Conservation (phyloP, 2,888 invertebrate species). For the Parascotia fuliginaria region DNA sequence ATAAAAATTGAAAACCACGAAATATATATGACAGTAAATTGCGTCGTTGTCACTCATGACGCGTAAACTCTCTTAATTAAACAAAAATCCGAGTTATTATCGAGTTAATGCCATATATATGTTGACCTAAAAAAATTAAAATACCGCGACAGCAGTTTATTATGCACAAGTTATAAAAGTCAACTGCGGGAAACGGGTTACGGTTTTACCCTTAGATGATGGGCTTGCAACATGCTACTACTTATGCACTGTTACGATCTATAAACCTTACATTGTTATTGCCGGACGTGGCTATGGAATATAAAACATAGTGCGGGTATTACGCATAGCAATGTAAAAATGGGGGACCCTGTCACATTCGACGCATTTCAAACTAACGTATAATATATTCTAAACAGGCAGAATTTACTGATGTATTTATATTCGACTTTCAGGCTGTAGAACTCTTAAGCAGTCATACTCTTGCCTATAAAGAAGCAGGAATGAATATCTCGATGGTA, state of each 20-base stretch:
- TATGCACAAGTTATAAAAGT: conserved; percentile 29
- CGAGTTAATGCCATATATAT: neutral
- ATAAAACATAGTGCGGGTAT: conserved; percentile 12
- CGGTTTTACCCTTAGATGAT: conserved; percentile 29
- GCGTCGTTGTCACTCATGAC: too few relatives aligned
- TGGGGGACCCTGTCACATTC: neutral
- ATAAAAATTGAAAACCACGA: too few relatives aligned
- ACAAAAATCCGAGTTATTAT: neutral
- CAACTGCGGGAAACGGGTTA: conserved; percentile 34
- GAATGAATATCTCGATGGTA: too few relatives aligned
- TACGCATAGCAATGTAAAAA: neutral
- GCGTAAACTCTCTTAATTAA: too few relatives aligned
- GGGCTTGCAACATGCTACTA: conserved; percentile 32
- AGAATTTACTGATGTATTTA: neutral
- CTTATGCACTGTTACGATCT: conserved; percentile 16
- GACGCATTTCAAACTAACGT: neutral
- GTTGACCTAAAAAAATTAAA: conserved; percentile 2
- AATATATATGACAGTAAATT: too few relatives aligned
- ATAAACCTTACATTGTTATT: conserved; percentile 29
- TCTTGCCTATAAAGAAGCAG: too few relatives aligned
- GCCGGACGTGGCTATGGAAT: conserved; percentile 14
- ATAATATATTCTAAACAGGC: neutral
- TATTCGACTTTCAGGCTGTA: neutral
- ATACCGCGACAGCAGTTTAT: conserved; percentile 11
- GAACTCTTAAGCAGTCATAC: too few relatives aligned